These are phyloP conservation scores for Fregata magnificens DNA, from an alignment of 2,113 vertebrate genomes.

Conservation along the genomic window DNA sequence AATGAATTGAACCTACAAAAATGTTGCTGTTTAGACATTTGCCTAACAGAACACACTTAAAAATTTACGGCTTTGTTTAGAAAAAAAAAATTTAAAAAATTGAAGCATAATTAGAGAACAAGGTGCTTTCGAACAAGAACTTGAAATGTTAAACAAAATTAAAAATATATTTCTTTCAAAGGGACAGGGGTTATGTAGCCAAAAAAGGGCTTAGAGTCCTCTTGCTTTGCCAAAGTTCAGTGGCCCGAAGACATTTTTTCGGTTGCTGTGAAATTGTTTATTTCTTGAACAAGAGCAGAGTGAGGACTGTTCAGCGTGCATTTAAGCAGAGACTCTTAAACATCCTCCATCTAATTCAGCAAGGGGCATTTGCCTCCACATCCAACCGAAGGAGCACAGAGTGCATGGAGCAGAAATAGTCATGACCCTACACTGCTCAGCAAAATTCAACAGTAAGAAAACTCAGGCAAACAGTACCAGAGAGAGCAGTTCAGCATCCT, in stretches of 20 bases:
- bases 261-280: not conserved
- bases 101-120: not conserved
- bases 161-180: not conserved
- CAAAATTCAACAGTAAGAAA: too few species aligned
- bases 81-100: not conserved
- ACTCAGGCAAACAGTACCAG: too few species aligned
- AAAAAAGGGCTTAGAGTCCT: too few species aligned
- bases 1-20: not conserved
- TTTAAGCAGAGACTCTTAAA: too few species aligned
- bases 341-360: not conserved
- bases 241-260: not conserved
- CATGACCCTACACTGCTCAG: not conserved
- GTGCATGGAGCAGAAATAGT: too few species aligned
- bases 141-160: not conserved
- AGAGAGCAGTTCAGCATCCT: not conserved
- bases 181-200: not conserved
- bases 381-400: not conserved
- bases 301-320: fast-evolving
- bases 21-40: not conserved
- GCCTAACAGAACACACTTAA: not conserved
- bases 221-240: not conserved
- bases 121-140: not conserved
- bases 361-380: fast-evolving
- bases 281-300: not conserved
- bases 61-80: not conserved